A percentile compares a stretch with the other conserved stretches of the same genome.
These are phyloP conservation scores for Donacobius atricapilla DNA, from an alignment of 2,113 vertebrate species.

Conservation along the genomic window DNA sequence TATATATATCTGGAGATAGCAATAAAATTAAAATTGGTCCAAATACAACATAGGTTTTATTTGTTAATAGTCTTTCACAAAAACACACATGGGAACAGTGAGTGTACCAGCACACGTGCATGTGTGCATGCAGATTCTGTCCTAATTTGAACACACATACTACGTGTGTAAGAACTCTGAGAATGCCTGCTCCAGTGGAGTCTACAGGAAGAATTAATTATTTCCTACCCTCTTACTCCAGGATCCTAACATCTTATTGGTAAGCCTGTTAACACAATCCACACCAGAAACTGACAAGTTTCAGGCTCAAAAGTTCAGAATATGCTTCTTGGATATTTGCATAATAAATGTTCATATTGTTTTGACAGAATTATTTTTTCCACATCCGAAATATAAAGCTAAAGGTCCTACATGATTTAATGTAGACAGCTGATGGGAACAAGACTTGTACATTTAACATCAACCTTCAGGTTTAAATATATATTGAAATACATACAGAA, in stretches of 20 bases:
- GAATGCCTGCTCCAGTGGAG: background rate
- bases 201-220: background rate
- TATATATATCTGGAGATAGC: background rate
- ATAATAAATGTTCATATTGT: background rate
- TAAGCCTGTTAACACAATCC: background rate
- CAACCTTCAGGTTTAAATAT: background rate
- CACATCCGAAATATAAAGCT: background rate
- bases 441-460: background rate
- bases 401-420: background rate
- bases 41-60: background rate
- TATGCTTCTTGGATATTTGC: background rate
- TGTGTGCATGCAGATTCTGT: background rate
- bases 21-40: background rate
- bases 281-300: background rate
- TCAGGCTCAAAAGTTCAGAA: background rate
- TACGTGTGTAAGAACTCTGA: fast-evolving
- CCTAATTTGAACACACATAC: background rate
- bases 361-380: background rate
- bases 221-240: background rate
- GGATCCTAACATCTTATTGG: background rate
- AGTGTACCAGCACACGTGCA: fast-evolving
- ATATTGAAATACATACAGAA: background rate
- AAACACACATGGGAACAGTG: background rate
- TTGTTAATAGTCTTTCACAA: background rate
- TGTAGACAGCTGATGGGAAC: background rate